Conservation (phyloP, 2,797 vertebrate genomes). For the Macrochelys suwanniensis region DNA sequence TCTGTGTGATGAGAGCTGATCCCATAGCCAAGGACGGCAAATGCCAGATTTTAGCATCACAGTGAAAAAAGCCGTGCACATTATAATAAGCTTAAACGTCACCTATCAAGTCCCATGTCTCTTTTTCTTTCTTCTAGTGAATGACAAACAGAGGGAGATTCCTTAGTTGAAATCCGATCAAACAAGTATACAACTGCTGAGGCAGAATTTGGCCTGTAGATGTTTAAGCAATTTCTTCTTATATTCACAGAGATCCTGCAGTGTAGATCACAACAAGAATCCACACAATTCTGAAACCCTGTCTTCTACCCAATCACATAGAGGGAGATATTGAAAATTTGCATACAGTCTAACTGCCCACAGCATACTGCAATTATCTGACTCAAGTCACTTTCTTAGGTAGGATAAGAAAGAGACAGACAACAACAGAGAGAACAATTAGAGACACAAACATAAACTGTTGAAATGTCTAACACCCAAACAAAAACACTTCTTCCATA, state of each 20-base stretch:
- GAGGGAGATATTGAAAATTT: neutral
- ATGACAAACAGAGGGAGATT: neutral
- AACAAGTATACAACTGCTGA: neutral
- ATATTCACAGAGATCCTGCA: neutral
- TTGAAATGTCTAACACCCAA: neutral
- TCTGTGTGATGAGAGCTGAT: neutral
- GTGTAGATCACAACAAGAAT: neutral
- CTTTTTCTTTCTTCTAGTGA: neutral
- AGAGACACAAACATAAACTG: neutral
- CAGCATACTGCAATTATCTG: neutral
- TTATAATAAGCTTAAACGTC: neutral
- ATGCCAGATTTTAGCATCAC: neutral
- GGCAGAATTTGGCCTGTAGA: neutral
- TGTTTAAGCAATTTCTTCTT: neutral
- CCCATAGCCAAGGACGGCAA: neutral
- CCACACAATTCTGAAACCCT: fast-evolving
- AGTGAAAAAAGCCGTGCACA: neutral
- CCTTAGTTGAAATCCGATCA: neutral
- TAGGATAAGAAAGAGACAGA: neutral
- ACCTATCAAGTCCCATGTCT: neutral
- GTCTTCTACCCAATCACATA: neutral
- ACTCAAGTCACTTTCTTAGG: neutral
- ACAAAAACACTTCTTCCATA: neutral
- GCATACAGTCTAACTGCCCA: neutral
- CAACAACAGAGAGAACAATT: neutral